A percentile compares a stretch with the other conserved stretches of the same genome.
Evolutionary conservation across 2,113 vertebrate species (phyloP).

Genomic region (Platichthys stellatus): DNA sequence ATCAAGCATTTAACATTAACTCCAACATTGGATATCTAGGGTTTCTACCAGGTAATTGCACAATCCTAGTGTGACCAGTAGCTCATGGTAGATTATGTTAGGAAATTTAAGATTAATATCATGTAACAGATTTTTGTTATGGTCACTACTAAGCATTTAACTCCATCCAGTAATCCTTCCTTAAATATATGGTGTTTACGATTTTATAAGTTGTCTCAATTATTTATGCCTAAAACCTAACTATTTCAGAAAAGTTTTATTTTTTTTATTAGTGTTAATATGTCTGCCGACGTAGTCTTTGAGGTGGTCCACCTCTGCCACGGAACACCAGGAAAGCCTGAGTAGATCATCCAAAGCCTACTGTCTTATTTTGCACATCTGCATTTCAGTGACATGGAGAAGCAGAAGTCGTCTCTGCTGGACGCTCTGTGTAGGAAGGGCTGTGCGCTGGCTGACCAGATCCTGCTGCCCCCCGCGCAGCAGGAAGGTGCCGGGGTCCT

Average conservation of each 20-base stretch:
- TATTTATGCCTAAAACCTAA: no score
- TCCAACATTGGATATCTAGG: no score
- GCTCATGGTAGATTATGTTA: background rate
- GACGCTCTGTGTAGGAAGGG: slow-evolving; percentile 96
- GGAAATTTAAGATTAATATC: no score
- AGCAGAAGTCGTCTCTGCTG: slow-evolving; percentile 92
- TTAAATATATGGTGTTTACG: background rate
- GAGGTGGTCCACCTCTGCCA: no score
- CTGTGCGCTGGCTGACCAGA: slow-evolving; percentile 90
- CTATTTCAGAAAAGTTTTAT: background rate
- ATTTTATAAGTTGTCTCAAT: no score
- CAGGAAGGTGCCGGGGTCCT: slow-evolving; percentile 85
- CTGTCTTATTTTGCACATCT: background rate
- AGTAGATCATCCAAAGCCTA: background rate
- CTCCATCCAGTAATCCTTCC: no score
- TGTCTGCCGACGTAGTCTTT: background rate
- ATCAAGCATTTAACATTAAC: no score
- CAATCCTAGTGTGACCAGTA: no score
- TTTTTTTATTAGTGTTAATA: background rate
- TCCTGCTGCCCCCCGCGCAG: slow-evolving; percentile 82
- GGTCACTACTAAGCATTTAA: no score
- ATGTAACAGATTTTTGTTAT: no score
- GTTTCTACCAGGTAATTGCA: no score
- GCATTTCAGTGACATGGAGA: slow-evolving; percentile 94
- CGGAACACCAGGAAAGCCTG: background rate